Percentiles rank a stretch among this genome's conserved stretches.
These are phyloP conservation scores for Caenorhabditis sp. DNA, from an alignment of 2,888 invertebrate species.

Conservation along the genomic window DNA sequence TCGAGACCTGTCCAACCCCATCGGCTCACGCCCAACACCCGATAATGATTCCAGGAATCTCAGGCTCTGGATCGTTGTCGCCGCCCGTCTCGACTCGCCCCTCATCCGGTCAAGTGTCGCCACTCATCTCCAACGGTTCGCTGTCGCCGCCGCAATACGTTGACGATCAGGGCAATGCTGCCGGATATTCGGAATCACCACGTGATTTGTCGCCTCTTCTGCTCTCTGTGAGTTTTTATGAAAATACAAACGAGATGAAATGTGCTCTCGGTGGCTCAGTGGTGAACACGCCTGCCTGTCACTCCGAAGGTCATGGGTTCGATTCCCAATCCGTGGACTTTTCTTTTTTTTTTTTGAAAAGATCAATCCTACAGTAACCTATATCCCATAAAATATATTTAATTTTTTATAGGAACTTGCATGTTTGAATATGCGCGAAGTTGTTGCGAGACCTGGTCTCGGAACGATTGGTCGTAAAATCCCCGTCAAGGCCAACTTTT, in stretches of 20 bases:
- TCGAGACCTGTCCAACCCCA: too few species aligned
- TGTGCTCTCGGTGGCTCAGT: too few species aligned
- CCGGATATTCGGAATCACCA: constrained; percentile 33
- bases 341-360: too few species aligned
- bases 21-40: background rate
- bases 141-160: constrained; percentile 31
- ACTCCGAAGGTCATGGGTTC: too few species aligned
- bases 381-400: too few species aligned
- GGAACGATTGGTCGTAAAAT: constrained; percentile 57
- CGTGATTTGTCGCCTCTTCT: constrained; percentile 42
- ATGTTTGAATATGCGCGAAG: constrained; percentile 55
- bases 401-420: too few species aligned
- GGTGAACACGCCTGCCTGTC: too few species aligned
- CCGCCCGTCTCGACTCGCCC: constrained; percentile 27
- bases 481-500: constrained; percentile 62
- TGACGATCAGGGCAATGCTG: constrained; percentile 15
- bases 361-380: too few species aligned
- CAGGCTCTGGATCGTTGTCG: constrained; percentile 43
- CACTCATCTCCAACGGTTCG: constrained; percentile 31
- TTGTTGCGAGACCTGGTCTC: constrained; percentile 56
- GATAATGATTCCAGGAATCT: constrained; percentile 36
- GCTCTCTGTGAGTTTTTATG: too few species aligned
- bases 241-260: too few species aligned
- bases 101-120: constrained; percentile 31
- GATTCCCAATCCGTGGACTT: too few species aligned